Conservation (phyloP, 2,888 invertebrate genomes). For the Leucophenga montana region DNA sequence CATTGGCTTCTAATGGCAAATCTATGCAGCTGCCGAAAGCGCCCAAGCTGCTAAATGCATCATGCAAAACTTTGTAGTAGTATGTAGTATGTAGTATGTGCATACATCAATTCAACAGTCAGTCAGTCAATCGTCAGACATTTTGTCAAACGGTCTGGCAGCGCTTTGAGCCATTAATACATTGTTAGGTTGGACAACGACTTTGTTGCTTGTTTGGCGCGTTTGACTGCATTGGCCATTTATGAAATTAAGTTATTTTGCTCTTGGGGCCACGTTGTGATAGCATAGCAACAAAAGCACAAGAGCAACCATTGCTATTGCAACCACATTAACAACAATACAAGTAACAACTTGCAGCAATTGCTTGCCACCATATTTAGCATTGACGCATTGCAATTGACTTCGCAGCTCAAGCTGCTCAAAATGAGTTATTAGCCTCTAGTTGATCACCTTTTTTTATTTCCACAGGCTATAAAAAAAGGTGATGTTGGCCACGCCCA, state of each 20-base stretch:
- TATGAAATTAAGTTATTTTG: constrained; percentile 71
- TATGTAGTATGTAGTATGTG: not conserved
- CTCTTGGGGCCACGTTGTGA: constrained; percentile 59
- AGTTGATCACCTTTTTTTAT: constrained; percentile 53
- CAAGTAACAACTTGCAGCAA: constrained; percentile 37
- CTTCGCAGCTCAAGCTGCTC: constrained; percentile 47
- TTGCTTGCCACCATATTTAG: constrained; percentile 44
- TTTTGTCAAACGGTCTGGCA: not conserved
- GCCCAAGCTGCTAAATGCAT: too few species aligned
- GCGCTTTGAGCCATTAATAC: constrained; percentile 24
- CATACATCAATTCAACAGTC: not conserved
- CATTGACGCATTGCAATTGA: constrained; percentile 34
- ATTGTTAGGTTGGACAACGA: constrained; percentile 3
- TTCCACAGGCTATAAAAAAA: constrained; percentile 15
- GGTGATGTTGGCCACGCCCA: constrained; percentile 54
- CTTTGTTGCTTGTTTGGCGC: constrained; percentile 23
- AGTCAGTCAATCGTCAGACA: not conserved
- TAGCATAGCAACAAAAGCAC: constrained; percentile 25
- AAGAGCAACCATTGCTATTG: constrained; percentile 38
- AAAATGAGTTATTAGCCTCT: constrained; percentile 64
- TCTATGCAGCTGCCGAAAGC: too few species aligned
- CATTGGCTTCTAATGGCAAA: too few species aligned
- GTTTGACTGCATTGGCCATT: constrained; percentile 60
- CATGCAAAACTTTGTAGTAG: too few species aligned
- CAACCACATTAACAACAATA: constrained; percentile 37